Conservation (phyloP, 1,140 invertebrate genomes). For the Pomacea maculata region DNA sequence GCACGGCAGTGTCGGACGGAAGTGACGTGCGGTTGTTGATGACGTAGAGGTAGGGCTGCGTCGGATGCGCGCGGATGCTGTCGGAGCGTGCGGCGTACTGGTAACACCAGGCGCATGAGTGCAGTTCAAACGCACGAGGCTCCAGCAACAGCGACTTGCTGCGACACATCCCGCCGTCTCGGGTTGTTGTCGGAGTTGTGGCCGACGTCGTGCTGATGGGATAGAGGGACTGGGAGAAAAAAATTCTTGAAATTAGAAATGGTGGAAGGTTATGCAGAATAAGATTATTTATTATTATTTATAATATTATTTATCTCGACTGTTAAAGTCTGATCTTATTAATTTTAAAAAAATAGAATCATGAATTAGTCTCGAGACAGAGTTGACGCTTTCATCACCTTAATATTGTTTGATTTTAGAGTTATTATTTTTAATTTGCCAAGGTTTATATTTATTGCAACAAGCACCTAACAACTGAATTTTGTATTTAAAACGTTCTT, state of each 20-base stretch:
- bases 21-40: constrained; percentile 20
- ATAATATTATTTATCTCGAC: too few species aligned
- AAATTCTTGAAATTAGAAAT: background rate
- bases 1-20: constrained; percentile 2
- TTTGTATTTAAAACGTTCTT: too few species aligned
- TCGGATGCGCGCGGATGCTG: constrained; percentile 12
- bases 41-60: constrained; percentile 23
- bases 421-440: too few species aligned
- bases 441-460: too few species aligned
- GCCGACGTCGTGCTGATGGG: background rate
- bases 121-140: constrained; percentile 58
- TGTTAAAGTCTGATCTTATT: too few species aligned
- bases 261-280: too few species aligned
- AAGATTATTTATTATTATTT: too few species aligned
- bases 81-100: constrained; percentile 40
- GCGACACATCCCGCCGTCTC: constrained; percentile 62
- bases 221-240: background rate
- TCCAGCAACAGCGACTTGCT: constrained; percentile 85
- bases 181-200: background rate
- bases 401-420: too few species aligned
- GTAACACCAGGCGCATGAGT: constrained; percentile 60
- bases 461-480: too few species aligned
- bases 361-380: too few species aligned
- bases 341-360: too few species aligned
- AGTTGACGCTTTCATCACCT: too few species aligned